Conservation (phyloP, 2,113 vertebrate genomes). For the Haemorhous mexicanus region DNA sequence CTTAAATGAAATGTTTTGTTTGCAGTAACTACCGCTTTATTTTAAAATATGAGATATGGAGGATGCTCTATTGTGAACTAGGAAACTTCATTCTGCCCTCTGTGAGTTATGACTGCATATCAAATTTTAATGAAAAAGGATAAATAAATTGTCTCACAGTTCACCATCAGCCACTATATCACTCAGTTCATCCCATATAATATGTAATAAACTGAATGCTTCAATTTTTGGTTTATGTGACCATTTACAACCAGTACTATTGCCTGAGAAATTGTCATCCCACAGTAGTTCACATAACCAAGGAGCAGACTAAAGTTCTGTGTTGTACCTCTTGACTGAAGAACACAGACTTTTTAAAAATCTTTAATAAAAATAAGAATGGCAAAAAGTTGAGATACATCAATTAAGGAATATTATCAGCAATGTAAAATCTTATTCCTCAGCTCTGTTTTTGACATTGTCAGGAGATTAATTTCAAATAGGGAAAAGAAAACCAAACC, state of each 20-base stretch:
- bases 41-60: slow-evolving; percentile 29
- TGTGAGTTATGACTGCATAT: slow-evolving; percentile 54
- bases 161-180: slow-evolving; percentile 54
- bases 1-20: slow-evolving; percentile 30
- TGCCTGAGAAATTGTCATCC: slow-evolving; percentile 42
- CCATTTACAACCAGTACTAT: slow-evolving; percentile 42
- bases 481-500: neutral
- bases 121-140: slow-evolving; percentile 65
- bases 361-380: neutral
- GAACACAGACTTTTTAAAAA: neutral
- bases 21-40: neutral
- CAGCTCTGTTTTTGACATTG: neutral
- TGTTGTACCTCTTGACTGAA: neutral
- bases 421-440: neutral
- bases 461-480: neutral
- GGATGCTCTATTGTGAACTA: slow-evolving; percentile 18
- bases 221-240: slow-evolving; percentile 63
- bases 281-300: neutral
- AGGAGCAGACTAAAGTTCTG: neutral
- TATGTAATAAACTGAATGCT: slow-evolving; percentile 58
- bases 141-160: slow-evolving; percentile 63
- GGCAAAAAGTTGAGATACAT: neutral
- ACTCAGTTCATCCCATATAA: slow-evolving; percentile 51
- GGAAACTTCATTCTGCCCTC: slow-evolving; percentile 3
- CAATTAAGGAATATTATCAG: neutral